These are phyloP conservation scores for Itoplectis maculator DNA, from an alignment of 2,888 invertebrate species.

Conservation along the genomic window DNA sequence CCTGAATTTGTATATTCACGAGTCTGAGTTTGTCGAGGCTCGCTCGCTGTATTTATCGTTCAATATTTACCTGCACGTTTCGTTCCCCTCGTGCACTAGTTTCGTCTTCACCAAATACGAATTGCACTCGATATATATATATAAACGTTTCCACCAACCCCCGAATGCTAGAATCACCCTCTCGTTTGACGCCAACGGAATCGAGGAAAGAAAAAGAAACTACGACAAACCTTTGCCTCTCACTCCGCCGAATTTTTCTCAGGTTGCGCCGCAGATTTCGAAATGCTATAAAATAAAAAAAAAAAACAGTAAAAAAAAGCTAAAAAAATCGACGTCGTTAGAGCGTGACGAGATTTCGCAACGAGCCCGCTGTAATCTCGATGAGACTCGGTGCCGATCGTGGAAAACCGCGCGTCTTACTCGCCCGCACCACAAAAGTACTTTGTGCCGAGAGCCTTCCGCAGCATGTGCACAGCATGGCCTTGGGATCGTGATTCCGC, in stretches of 20 bases:
- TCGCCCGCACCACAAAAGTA: neutral
- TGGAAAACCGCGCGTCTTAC: conserved; percentile 64
- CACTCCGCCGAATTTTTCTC: conserved; percentile 5
- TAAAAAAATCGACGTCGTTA: conserved; percentile 12
- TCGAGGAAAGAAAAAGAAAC: neutral
- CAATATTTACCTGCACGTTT: conserved; percentile 37
- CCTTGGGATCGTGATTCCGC: conserved; percentile 68
- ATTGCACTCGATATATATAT: neutral
- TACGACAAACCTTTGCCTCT: too few relatives aligned
- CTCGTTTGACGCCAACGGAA: neutral
- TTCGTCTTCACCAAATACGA: conserved; percentile 23
- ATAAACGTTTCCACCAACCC: neutral
- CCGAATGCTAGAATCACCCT: neutral
- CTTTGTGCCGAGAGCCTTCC: conserved; percentile 67
- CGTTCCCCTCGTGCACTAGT: conserved; percentile 22
- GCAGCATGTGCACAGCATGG: conserved; percentile 82
- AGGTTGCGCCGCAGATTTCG: neutral
- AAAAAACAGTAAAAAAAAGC: conserved; percentile 8
- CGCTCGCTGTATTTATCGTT: conserved; percentile 36
- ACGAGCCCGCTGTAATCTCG: conserved; percentile 40
- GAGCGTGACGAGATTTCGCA: conserved; percentile 37
- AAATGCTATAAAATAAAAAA: neutral
- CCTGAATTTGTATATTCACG: conserved; percentile 42
- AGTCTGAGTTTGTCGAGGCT: conserved; percentile 17
- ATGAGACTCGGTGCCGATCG: conserved; percentile 3